Evolutionary conservation across 2,888 invertebrate genomes (phyloP).

Genomic region (Abrostola triplasia): DNA sequence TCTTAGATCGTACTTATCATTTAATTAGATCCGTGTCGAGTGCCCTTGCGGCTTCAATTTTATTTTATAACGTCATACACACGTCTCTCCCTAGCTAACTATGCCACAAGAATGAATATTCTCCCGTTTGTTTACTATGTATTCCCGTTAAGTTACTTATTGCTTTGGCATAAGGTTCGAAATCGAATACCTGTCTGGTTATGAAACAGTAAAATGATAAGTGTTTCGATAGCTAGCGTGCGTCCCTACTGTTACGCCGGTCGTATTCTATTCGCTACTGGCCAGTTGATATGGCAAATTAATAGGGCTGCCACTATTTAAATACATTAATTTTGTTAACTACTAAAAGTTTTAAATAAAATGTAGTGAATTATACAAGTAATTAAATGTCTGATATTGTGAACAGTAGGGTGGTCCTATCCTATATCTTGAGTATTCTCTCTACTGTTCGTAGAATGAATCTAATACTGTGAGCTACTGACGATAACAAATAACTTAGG

Average conservation of each 20-base stretch:
- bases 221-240: conserved; percentile 66
- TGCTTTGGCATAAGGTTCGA: conserved; percentile 54
- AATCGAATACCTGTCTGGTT: conserved; percentile 50
- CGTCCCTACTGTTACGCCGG: conserved; percentile 75
- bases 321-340: neutral
- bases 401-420: too few species aligned
- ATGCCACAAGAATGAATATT: conserved; percentile 64
- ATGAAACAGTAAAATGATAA: conserved; percentile 53
- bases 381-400: too few species aligned
- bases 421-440: too few species aligned
- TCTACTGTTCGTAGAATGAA: too few species aligned
- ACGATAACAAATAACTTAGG: too few species aligned
- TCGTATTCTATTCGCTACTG: conserved; percentile 77
- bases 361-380: neutral
- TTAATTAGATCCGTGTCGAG: conserved; percentile 86
- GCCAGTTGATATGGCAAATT: conserved; percentile 80
- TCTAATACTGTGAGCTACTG: too few species aligned
- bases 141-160: conserved; percentile 39
- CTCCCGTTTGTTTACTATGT: conserved; percentile 32
- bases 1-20: conserved; percentile 87
- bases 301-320: conserved; percentile 72
- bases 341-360: neutral
- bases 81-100: conserved; percentile 82
- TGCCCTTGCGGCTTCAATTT: conserved; percentile 86
- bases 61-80: conserved; percentile 88